Evolutionary conservation across 2,888 invertebrate species (phyloP).

Genomic region (Acutogordius australiensis): DNA sequence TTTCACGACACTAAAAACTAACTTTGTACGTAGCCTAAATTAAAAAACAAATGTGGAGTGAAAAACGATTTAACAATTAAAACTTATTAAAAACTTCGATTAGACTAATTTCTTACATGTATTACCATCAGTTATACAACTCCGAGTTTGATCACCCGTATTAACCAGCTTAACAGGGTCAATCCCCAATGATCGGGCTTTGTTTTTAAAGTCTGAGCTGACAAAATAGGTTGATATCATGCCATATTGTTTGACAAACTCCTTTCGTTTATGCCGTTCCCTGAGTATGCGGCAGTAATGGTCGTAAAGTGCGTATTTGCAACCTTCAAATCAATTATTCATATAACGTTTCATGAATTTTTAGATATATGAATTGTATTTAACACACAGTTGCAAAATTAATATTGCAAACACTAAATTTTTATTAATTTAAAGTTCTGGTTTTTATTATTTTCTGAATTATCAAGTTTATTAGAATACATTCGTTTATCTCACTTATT

Average conservation of each 20-base stretch:
- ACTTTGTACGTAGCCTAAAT: too few relatives aligned
- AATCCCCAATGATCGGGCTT: too few relatives aligned
- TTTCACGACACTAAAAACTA: too few relatives aligned
- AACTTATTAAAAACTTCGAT: too few relatives aligned
- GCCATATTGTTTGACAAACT: background rate
- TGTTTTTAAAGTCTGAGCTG: background rate
- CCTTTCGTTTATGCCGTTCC: background rate
- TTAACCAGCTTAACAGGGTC: too few relatives aligned
- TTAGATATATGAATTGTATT: background rate
- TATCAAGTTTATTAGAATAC: too few relatives aligned
- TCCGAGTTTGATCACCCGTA: too few relatives aligned
- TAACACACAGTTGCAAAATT: background rate
- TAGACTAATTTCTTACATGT: too few relatives aligned
- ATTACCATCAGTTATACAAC: too few relatives aligned
- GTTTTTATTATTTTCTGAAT: background rate
- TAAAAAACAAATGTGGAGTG: too few relatives aligned
- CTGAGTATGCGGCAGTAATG: background rate
- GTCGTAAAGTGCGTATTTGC: conserved; percentile 5
- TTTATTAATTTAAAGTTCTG: background rate
- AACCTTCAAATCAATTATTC: too few relatives aligned
- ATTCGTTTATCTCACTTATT: background rate
- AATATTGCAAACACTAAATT: background rate
- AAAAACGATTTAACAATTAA: too few relatives aligned
- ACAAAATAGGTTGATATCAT: background rate
- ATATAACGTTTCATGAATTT: background rate